Conservation (phyloP, 2,888 invertebrate genomes). For the Caenorhabditis wallacei region DNA sequence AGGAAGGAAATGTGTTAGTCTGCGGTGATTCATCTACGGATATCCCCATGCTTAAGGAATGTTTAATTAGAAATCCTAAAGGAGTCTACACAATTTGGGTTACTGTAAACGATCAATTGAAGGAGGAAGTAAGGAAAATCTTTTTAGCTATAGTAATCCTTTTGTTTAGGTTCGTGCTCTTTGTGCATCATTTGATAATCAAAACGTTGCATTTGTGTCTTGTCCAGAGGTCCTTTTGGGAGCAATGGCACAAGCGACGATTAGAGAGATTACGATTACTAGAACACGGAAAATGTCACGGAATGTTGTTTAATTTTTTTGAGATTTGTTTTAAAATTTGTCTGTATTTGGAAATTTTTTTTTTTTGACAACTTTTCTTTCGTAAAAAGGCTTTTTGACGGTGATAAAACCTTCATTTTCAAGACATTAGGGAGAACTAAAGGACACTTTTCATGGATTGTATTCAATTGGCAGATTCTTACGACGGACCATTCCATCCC, state of each 20-base stretch:
- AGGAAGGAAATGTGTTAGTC: conserved; percentile 82
- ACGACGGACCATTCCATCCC: conserved; percentile 73
- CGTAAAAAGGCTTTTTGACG: too few relatives aligned
- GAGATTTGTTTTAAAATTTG: background rate
- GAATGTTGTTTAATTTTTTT: conserved; percentile 21
- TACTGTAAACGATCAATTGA: conserved; percentile 73
- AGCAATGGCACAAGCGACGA: conserved; percentile 83
- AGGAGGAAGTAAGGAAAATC: conserved; percentile 70
- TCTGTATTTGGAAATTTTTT: background rate
- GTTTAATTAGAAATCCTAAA: conserved; percentile 77
- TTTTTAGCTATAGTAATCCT: background rate
- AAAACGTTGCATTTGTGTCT: conserved; percentile 81
- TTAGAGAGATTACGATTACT: conserved; percentile 81
- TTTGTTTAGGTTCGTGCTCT: conserved; percentile 76
- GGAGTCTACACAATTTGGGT: conserved; percentile 83
- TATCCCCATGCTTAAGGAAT: conserved; percentile 82
- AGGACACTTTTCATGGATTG: conserved; percentile 37
- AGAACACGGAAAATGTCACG: conserved; percentile 53
- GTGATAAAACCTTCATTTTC: too few relatives aligned
- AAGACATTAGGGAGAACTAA: too few relatives aligned
- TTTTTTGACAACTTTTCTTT: background rate
- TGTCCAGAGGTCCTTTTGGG: conserved; percentile 83
- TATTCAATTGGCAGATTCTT: conserved; percentile 70
- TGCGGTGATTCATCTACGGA: conserved; percentile 83
- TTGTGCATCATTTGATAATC: conserved; percentile 79